Evolutionary conservation across 2,888 invertebrate genomes (phyloP).

Genomic region (Conchocele bisecta): DNA sequence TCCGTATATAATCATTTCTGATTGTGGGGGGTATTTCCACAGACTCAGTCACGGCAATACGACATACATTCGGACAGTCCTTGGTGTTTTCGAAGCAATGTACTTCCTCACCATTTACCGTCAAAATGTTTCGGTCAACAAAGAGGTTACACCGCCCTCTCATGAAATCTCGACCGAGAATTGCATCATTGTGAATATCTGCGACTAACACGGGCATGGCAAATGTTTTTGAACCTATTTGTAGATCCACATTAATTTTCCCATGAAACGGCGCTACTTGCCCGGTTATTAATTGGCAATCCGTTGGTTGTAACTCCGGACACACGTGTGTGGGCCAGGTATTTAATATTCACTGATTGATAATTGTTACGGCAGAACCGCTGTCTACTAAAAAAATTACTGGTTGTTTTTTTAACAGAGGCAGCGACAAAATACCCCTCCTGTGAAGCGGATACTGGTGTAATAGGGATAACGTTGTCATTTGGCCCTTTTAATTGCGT

Average conservation of each 20-base stretch:
- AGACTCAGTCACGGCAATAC: conserved; percentile 22
- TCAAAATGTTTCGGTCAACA: conserved; percentile 12
- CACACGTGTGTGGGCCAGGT: no score
- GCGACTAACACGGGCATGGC: conserved; percentile 15
- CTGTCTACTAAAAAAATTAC: conserved; percentile 22
- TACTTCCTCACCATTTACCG: conserved; percentile 21
- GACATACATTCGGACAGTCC: conserved; percentile 6
- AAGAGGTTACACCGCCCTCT: conserved; percentile 15
- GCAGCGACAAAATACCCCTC: conserved; percentile 18
- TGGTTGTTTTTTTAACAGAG: neutral
- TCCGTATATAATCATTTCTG: conserved; percentile 14
- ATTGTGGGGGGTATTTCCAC: conserved; percentile 5
- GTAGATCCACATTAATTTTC: conserved; percentile 15
- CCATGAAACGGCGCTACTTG: conserved; percentile 33
- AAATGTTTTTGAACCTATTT: conserved; percentile 7
- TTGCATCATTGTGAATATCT: conserved; percentile 17
- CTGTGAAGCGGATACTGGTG: no score
- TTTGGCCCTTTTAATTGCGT: no score
- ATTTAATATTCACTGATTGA: conserved; percentile 6
- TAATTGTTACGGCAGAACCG: conserved; percentile 25
- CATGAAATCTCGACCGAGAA: conserved; percentile 34
- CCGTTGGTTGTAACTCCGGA: no score
- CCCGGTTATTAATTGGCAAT: no score
- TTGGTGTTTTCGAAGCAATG: conserved; percentile 22
- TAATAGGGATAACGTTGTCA: no score